Conservation (phyloP, 2,888 invertebrate genomes). For the Prenolepis imparis region DNA sequence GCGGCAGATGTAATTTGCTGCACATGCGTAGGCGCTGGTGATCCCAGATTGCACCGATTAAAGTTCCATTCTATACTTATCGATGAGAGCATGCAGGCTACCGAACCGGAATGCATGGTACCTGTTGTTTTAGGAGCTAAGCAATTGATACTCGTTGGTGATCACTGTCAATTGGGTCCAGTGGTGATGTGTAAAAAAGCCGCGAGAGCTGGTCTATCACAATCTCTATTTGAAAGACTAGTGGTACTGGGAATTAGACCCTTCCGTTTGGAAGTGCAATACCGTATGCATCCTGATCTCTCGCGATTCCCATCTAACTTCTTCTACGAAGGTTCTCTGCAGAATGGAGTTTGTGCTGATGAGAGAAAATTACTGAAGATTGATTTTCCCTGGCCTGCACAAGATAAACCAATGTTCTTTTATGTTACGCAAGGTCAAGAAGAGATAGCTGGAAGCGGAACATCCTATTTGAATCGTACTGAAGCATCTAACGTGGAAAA, state of each 20-base stretch:
- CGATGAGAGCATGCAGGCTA: conserved; percentile 98
- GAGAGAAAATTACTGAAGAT: conserved; percentile 95
- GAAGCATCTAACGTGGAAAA: conserved; percentile 99
- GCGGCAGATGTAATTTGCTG: conserved; percentile 99
- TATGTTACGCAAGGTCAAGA: conserved; percentile 99
- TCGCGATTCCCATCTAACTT: conserved; percentile 99
- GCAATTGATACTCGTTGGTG: conserved; percentile 98
- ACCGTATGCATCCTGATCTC: conserved; percentile 99
- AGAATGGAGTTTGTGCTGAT: conserved; percentile 99
- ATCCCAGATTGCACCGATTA: conserved; percentile 96
- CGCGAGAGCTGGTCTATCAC: conserved; percentile 97
- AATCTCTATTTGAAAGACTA: conserved; percentile 98
- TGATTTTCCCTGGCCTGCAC: conserved; percentile 99
- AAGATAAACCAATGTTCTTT: conserved; percentile 99
- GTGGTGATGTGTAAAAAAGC: conserved; percentile 99
- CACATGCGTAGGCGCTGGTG: conserved; percentile 99
- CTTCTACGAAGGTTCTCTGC: conserved; percentile 99
- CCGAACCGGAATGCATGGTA: conserved; percentile 99
- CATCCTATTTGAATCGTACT: conserved; percentile 98
- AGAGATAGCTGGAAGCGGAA: conserved; percentile 99
- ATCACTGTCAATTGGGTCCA: conserved; percentile 99
- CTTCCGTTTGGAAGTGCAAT: conserved; percentile 98
- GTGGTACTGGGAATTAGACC: conserved; percentile 99
- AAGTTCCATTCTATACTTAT: conserved; percentile 98
- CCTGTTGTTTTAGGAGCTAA: conserved; percentile 99